These are phyloP conservation scores for Habrosyne pyritoides DNA, from an alignment of 2,888 invertebrate species.

Conservation along the genomic window DNA sequence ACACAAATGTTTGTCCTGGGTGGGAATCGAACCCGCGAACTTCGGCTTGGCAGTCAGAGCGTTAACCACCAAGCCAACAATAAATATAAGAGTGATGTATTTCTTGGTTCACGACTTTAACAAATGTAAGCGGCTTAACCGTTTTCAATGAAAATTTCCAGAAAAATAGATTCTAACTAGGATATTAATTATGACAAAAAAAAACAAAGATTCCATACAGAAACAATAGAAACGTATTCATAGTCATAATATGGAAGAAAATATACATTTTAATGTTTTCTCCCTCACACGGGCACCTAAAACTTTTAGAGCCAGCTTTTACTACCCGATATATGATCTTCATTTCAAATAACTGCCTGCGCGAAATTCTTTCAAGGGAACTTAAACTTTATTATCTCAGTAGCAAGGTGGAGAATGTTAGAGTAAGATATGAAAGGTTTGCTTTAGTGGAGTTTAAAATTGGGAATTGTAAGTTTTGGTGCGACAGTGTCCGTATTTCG, in stretches of 20 bases:
- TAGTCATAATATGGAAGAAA: background rate
- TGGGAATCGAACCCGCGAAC: too few species aligned
- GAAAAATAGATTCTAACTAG: too few species aligned
- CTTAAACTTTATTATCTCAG: conserved; percentile 8
- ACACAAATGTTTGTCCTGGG: too few species aligned
- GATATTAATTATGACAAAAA: too few species aligned
- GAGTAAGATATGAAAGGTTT: background rate
- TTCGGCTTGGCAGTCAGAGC: too few species aligned
- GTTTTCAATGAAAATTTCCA: too few species aligned
- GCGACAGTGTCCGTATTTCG: conserved; percentile 37
- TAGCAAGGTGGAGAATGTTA: conserved; percentile 11
- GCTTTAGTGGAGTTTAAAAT: conserved; percentile 52
- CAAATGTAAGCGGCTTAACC: too few species aligned
- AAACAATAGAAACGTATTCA: too few species aligned
- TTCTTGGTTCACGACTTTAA: too few species aligned
- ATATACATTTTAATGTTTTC: conserved; percentile 24
- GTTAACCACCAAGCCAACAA: too few species aligned
- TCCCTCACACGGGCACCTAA: conserved; percentile 12
- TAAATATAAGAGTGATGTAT: too few species aligned
- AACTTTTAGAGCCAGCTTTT: conserved; percentile 34
- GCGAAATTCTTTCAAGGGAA: background rate
- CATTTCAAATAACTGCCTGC: conserved; percentile 20
- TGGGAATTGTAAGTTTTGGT: conserved; percentile 59
- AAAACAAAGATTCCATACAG: too few species aligned
- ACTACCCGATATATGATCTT: conserved; percentile 34